Percentiles rank a stretch among this genome's conserved stretches.
Conservation (phyloP, 2,888 invertebrate genomes). For the Zele albiditarsus region DNA sequence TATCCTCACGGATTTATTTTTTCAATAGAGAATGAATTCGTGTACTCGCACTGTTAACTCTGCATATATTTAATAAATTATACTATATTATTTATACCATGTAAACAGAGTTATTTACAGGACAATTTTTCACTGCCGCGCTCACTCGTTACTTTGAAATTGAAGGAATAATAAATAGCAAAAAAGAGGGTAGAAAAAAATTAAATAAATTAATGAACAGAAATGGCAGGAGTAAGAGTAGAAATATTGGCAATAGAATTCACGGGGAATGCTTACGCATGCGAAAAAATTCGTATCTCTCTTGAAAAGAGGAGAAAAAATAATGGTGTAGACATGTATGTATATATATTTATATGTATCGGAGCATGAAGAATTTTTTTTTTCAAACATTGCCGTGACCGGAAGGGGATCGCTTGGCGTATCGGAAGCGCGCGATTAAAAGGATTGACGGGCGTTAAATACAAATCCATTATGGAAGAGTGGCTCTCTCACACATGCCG, state of each 20-base stretch:
- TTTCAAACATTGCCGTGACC: neutral
- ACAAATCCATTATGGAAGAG: slow-evolving; percentile 35
- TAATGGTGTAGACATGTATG: neutral
- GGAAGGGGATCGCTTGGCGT: slow-evolving; percentile 7
- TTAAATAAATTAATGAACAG: neutral
- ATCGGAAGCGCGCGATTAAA: slow-evolving; percentile 30
- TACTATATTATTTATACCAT: neutral
- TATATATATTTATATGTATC: neutral
- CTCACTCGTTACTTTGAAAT: neutral
- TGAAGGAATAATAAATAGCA: neutral
- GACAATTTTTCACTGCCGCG: neutral
- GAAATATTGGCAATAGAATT: slow-evolving; percentile 29
- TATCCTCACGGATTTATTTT: neutral
- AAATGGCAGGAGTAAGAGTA: slow-evolving; percentile 11
- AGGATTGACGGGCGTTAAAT: slow-evolving; percentile 28
- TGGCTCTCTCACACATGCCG: neutral
- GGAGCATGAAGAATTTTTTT: neutral
- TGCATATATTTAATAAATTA: neutral
- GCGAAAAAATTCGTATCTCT: slow-evolving; percentile 32
- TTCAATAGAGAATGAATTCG: slow-evolving; percentile 8
- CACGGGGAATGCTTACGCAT: slow-evolving; percentile 19
- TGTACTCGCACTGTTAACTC: neutral
- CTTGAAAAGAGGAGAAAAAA: neutral
- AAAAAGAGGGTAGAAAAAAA: neutral
- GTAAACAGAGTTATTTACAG: neutral